Percentiles rank a stretch among this genome's conserved stretches.
Evolutionary conservation across 2,113 vertebrate species (phyloP).

Genomic region (Rousettus leschenaultii): DNA sequence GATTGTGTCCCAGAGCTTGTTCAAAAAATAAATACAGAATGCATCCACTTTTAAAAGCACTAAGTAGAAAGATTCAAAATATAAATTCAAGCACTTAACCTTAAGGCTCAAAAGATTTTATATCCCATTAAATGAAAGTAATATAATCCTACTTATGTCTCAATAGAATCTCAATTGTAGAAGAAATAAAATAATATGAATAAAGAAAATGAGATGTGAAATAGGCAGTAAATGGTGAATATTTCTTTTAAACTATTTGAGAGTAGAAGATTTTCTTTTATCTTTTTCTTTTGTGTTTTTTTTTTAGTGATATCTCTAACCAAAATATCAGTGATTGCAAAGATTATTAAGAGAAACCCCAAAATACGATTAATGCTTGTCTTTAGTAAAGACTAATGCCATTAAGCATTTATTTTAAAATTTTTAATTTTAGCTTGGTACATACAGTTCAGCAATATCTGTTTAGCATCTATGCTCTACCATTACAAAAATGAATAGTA

Average conservation of each 20-base stretch:
- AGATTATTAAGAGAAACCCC: not conserved
- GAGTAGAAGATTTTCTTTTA: not conserved
- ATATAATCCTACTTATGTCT: not conserved
- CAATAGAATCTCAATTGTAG: not conserved
- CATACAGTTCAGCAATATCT: not conserved
- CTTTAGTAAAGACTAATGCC: not conserved
- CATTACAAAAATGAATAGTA: not conserved
- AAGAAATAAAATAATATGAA: slow-evolving; percentile 48
- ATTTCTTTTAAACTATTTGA: slow-evolving; percentile 12
- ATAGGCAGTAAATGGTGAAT: slow-evolving; percentile 1
- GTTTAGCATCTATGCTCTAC: not conserved
- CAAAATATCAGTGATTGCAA: not conserved
- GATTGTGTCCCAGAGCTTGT: not conserved
- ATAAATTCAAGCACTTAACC: slow-evolving; percentile 16
- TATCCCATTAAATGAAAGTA: slow-evolving; percentile 38
- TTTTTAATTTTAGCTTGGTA: not conserved
- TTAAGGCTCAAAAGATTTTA: slow-evolving; percentile 16
- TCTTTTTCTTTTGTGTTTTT: not conserved
- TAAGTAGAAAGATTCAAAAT: not conserved
- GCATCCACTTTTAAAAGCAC: not conserved
- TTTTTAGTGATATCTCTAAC: not conserved
- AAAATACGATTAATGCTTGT: not conserved
- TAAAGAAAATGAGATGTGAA: slow-evolving; percentile 59
- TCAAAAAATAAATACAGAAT: slow-evolving; percentile 28
- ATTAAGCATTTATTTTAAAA: not conserved